A percentile compares a stretch with the other conserved stretches of the same genome.
phyloP scores from a whole-genome alignment of 2,888 invertebrate genomes.

The Trachelus stipa region DNA sequence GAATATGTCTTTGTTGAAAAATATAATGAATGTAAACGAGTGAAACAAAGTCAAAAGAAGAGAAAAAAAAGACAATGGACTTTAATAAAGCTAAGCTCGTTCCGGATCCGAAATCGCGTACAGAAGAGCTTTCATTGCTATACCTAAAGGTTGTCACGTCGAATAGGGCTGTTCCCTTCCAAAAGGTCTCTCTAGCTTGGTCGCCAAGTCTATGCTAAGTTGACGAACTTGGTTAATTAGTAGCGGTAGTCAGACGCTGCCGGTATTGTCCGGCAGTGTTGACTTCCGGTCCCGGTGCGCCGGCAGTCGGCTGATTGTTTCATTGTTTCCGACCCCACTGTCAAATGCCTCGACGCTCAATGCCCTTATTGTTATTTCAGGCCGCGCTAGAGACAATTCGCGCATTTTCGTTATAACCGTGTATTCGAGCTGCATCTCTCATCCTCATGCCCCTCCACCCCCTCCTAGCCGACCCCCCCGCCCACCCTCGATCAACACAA shows the following conservation, averaged over 20 bases:
- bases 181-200: constrained; percentile 1
- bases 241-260: constrained; percentile 52
- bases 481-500: too few species aligned
- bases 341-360: constrained; percentile 58
- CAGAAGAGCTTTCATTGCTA: background rate
- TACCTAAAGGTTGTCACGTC: background rate
- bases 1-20: background rate
- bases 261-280: constrained; percentile 60
- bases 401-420: constrained; percentile 8
- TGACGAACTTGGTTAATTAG: constrained; percentile 58
- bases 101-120: constrained; percentile 8
- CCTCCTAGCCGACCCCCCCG: too few species aligned
- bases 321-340: constrained; percentile 57
- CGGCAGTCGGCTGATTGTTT: constrained; percentile 60
- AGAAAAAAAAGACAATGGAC: background rate
- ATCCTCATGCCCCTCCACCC: background rate
- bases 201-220: constrained; percentile 47
- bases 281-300: constrained; percentile 55
- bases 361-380: constrained; percentile 60
- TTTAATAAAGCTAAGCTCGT: background rate
- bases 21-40: background rate
- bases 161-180: background rate
- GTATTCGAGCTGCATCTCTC: background rate
- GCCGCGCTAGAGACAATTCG: constrained; percentile 46
- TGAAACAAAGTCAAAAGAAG: background rate